phyloP scores from a whole-genome alignment of 2,113 vertebrate species.

The Terrapene triunguis region DNA sequence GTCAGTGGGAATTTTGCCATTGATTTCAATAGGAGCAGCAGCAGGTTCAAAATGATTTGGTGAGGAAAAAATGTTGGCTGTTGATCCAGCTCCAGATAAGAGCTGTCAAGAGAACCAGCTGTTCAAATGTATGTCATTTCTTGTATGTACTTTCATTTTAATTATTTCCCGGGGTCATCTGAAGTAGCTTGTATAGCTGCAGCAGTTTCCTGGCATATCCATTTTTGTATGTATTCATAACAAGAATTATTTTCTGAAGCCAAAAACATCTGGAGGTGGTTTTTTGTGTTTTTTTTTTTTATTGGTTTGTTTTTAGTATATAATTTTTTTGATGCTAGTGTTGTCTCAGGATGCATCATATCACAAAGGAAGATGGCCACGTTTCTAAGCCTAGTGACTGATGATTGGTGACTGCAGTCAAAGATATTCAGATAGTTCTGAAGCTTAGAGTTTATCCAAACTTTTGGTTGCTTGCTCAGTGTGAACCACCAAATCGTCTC shows the following conservation, averaged over 20 bases:
- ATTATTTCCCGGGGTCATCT: neutral
- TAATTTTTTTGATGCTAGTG: neutral
- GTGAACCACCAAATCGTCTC: neutral
- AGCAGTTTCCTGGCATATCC: neutral
- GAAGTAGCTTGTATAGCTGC: neutral
- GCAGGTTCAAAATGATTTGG: neutral
- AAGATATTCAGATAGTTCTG: neutral
- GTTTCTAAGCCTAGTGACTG: neutral
- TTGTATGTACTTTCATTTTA: neutral
- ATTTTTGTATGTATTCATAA: neutral
- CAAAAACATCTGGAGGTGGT: neutral
- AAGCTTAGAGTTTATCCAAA: neutral
- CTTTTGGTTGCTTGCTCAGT: neutral
- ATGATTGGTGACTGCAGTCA: neutral
- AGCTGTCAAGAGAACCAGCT: constrained; percentile 60
- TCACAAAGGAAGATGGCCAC: neutral
- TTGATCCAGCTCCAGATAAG: neutral
- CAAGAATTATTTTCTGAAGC: neutral
- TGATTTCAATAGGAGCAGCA: neutral
- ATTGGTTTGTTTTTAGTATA: neutral
- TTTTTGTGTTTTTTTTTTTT: neutral
- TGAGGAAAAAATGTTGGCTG: constrained; percentile 6
- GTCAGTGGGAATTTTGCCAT: neutral
- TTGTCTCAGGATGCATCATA: neutral
- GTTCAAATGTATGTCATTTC: neutral